Conservation (phyloP, 2,113 vertebrate species). For the Sander vitreus region DNA sequence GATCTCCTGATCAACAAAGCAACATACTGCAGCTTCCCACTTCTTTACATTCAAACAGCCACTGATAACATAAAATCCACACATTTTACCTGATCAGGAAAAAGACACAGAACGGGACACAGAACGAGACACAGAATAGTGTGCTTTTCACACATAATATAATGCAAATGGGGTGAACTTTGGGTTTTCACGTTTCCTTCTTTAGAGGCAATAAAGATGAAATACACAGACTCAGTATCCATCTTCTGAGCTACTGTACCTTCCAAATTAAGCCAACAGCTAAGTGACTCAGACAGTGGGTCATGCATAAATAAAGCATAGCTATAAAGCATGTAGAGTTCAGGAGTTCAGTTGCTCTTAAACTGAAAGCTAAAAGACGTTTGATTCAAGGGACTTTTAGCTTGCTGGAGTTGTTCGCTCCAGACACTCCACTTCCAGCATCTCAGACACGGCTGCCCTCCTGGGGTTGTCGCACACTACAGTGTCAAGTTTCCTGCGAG, state of each 20-base stretch:
- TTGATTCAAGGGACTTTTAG: slow-evolving; percentile 37
- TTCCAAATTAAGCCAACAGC: slow-evolving; percentile 17
- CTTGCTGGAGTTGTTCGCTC: slow-evolving; percentile 19
- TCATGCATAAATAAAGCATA: slow-evolving; percentile 39
- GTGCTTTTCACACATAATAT: not conserved
- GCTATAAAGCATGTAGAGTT: slow-evolving; percentile 36
- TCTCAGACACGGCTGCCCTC: slow-evolving; percentile 52
- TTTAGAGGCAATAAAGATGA: slow-evolving; percentile 22
- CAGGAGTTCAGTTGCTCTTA: slow-evolving; percentile 27
- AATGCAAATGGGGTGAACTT: not conserved
- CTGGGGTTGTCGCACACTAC: slow-evolving; percentile 40
- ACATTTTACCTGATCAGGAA: slow-evolving; percentile 45
- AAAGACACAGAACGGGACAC: slow-evolving; percentile 22
- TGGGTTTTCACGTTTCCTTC: not conserved
- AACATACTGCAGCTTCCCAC: not conserved
- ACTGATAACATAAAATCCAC: slow-evolving; percentile 40
- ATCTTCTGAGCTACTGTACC: not conserved
- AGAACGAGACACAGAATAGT: not conserved
- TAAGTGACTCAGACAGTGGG: slow-evolving; percentile 29
- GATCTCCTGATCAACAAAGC: not conserved
- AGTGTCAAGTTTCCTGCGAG: slow-evolving; percentile 64
- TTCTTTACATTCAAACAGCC: slow-evolving; percentile 21
- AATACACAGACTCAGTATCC: not conserved
- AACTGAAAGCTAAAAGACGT: slow-evolving; percentile 40
- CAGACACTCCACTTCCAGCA: slow-evolving; percentile 41